Conservation (phyloP, 2,888 invertebrate species). For the Balanococcus diminutus region DNA sequence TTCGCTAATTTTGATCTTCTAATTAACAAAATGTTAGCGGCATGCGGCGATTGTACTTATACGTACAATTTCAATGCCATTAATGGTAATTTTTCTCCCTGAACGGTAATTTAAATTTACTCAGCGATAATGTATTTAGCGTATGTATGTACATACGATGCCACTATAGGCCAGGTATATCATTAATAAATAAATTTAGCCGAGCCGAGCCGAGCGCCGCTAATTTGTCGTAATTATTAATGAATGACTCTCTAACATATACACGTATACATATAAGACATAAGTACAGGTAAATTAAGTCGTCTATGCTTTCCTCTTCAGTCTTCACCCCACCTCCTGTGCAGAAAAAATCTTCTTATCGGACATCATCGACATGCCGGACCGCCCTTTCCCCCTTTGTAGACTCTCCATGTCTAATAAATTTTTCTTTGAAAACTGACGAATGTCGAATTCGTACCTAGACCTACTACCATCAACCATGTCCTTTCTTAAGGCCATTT, state of each 20-base stretch:
- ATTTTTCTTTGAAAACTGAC: background rate
- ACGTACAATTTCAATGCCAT: slow-evolving; percentile 30
- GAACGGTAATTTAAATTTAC: slow-evolving; percentile 34
- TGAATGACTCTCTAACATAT: background rate
- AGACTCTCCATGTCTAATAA: background rate
- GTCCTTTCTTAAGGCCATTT: slow-evolving; percentile 29
- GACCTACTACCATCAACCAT: background rate
- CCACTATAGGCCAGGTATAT: background rate
- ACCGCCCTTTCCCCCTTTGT: background rate
- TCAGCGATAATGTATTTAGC: background rate
- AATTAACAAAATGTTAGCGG: slow-evolving; percentile 27
- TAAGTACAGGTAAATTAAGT: background rate
- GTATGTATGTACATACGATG: too few relatives aligned
- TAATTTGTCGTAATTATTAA: slow-evolving; percentile 29
- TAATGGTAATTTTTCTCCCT: slow-evolving; percentile 41
- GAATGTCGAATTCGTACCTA: background rate
- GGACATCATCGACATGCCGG: background rate
- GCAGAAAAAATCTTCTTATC: background rate
- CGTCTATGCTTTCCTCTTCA: background rate
- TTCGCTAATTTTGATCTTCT: slow-evolving; percentile 41
- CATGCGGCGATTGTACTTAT: background rate
- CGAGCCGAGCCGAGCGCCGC: background rate
- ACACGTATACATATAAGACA: background rate
- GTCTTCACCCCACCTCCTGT: background rate
- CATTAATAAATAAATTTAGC: slow-evolving; percentile 14